Base-by-base conservation (phyloP, 2,888 invertebrate species). In the Diarsia mendica region DNA sequence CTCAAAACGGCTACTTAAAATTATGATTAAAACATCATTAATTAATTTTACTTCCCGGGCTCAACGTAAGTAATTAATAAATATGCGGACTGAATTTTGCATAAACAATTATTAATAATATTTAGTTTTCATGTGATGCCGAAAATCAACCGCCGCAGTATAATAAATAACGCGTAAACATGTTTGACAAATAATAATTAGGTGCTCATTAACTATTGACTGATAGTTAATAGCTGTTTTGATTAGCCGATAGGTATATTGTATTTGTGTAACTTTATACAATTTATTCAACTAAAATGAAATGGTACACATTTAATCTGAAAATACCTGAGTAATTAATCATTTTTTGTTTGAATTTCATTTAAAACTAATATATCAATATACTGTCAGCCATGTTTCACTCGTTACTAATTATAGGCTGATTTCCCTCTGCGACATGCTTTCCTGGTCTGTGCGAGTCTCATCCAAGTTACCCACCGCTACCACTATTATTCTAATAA, bases 171-270 rank as follows among this genome's bases (percentile, higher is more conserved):
- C 9, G 28, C 6, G 44, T 9, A 48, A 63, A 39, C 8, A 49
- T 33, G 13, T 49, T 58, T 44, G 39, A 55, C n/a, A 58, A 46
- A 44, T 74, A 33, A 44, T 73, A 60, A 73, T 28, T 23, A 51
- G 5, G n/a, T 13, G 6, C 18, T 18, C 44, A 49, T 72, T 58
- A 23, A 49, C 18, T 63, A 51, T 33, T 51, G 33, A 63, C 61
- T 20, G 15, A 46, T 23, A 33, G n/a, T 20, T 75, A 46, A 63
- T 51, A 51, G 61, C n/a, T 73, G 9, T 15, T 73, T 58, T 58
- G 23, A 48, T 10, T 28, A 39, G 33, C 10, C 8, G 20, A 51
- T 46, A 44, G n/a, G n/a, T n/a, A n/a, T n/a, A n/a, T n/a, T 20
- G 39, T 68, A 33, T 46, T 28, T 33, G 15, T 20, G 1, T 0